These are phyloP conservation scores for Cryptophagus acutangulus DNA, from an alignment of 2,888 invertebrate genomes.

Conservation along the genomic window DNA sequence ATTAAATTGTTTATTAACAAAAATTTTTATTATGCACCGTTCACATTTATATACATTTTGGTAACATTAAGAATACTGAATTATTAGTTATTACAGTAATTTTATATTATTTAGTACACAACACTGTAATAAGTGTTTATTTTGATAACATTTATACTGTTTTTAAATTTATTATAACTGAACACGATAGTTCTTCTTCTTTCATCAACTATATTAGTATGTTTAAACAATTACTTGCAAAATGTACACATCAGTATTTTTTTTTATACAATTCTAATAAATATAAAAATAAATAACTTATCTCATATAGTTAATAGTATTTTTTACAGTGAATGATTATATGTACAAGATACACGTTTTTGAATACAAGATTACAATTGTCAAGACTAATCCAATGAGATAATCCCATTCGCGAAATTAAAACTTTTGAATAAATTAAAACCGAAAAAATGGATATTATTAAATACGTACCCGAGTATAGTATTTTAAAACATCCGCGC, in stretches of 20 bases:
- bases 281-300: slow-evolving; percentile 45
- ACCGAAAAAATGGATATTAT: slow-evolving; percentile 8
- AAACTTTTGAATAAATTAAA: slow-evolving; percentile 4
- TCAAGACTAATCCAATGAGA: too few species aligned
- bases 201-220: slow-evolving; percentile 1
- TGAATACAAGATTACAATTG: too few species aligned
- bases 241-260: slow-evolving; percentile 3
- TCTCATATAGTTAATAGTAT: too few species aligned
- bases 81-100: slow-evolving; percentile 35
- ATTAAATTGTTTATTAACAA: slow-evolving; percentile 37
- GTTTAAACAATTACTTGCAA: slow-evolving; percentile 3
- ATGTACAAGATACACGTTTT: too few species aligned
- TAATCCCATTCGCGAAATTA: too few species aligned
- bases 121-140: slow-evolving; percentile 9
- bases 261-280: slow-evolving; percentile 35
- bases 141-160: slow-evolving; percentile 6
- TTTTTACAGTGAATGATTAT: too few species aligned
- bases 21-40: slow-evolving; percentile 37
- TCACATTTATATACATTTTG: slow-evolving; percentile 41
- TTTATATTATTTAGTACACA: slow-evolving; percentile 12
- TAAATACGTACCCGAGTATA: slow-evolving; percentile 24
- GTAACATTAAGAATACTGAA: slow-evolving; percentile 49
- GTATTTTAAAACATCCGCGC: slow-evolving; percentile 14
- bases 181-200: slow-evolving; percentile 12
- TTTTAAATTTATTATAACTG: slow-evolving; percentile 11